Conservation (phyloP, 1,140 invertebrate species). For the Caenorhabditis inopinata region DNA sequence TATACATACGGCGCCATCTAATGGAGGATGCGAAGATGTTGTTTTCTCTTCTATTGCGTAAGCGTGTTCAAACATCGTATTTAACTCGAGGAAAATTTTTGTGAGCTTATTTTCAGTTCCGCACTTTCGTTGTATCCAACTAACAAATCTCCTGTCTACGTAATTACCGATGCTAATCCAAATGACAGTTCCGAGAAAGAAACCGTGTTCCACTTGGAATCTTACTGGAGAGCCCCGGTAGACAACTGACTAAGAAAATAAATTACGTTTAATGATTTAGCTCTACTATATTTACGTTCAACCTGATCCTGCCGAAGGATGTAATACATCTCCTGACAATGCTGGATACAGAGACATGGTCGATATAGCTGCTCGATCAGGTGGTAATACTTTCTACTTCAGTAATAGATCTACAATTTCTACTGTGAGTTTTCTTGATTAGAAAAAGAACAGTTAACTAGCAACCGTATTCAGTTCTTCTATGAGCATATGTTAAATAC, state of each 20-base stretch:
- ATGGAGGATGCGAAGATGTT: constrained; percentile 39
- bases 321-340: background rate
- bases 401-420: background rate
- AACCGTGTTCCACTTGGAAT: constrained; percentile 36
- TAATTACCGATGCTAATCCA: constrained; percentile 48
- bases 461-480: constrained; percentile 41
- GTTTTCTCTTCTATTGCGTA: constrained; percentile 36
- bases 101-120: no score
- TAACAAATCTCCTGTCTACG: constrained; percentile 45
- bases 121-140: constrained; percentile 31
- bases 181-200: constrained; percentile 38
- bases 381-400: constrained; percentile 32
- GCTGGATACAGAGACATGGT: constrained; percentile 21
- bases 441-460: no score
- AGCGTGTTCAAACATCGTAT: background rate
- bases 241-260: background rate
- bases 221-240: constrained; percentile 39
- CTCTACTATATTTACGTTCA: constrained; percentile 36
- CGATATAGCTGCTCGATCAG: background rate
- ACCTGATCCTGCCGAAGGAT: constrained; percentile 11
- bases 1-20: background rate
- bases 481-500: constrained; percentile 36
- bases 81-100: no score
- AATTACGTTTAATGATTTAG: background rate
- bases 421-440: background rate